Evolutionary conservation across 1,140 invertebrate genomes (phyloP), one percentile per base, ranked within the genome.

Genomic region (Zophobas atratus): DNA sequence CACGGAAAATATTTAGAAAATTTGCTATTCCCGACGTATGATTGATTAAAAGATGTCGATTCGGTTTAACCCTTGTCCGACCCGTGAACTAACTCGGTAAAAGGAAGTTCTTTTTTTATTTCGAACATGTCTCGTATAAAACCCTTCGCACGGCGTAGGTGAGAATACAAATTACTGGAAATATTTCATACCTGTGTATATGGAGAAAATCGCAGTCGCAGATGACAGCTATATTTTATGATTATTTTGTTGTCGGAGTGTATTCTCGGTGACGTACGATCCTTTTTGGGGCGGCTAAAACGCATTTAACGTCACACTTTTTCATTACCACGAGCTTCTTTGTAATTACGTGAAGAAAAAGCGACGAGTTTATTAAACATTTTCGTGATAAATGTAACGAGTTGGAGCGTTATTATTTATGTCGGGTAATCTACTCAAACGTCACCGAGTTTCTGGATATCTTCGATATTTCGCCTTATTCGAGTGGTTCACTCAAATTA

Each of bases 111-210:
- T 43, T 63, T 67, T 67, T 67, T n/a, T 67, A 67, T 67, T 67
- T 67, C 5, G 20, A 32, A 20, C n/a, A 33, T 67, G 60, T 67
- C 33, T 67, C 60, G n/a, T 67, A n/a, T 67, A 67, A 67, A 41
- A 43, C 39, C 60, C 20, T 63, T 5, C 39, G 39, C 38, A 33
- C 4, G 49, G 4, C 49, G 36, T 60, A 67, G 60, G 60, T 67
- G 39, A 67, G 60, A 67, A 67, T 67, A 67, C 60, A 67, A 67
- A 67, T 67, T 67, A 67, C 60, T 33, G 38, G 36, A 43, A 67
- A 67, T 67, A 67, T 67, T 67, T 67, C 60, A 57, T 57, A 67
- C 60, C 60, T 67, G 60, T 67, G 60, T 67, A 67, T 67, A 46
- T 67, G 60, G 60, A 67, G 60, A 67, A 67, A 67, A 67, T 67